Percentiles rank a stretch among this genome's conserved stretches.
These are phyloP conservation scores for Anseranas semipalmata DNA, from an alignment of 2,113 vertebrate species.

Conservation along the genomic window DNA sequence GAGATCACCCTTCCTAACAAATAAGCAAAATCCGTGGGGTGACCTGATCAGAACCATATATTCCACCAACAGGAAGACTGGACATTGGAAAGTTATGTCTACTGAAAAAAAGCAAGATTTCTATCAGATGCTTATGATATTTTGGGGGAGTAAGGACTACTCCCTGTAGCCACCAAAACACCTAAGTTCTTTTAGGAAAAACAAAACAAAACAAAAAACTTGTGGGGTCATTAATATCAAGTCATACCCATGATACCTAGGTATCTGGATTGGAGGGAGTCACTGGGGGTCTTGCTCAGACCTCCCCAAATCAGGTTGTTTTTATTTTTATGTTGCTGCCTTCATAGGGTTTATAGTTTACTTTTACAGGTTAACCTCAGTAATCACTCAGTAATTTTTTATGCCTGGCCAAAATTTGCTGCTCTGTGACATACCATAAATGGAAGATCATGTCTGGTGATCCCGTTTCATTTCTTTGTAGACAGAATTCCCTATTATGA, in stretches of 20 bases:
- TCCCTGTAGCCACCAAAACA: not conserved
- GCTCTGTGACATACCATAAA: not conserved
- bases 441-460: not conserved
- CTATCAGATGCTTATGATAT: not conserved
- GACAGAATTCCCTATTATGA: not conserved
- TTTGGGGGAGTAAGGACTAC: not conserved
- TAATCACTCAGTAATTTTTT: not conserved
- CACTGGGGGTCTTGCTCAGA: not conserved
- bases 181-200: not conserved
- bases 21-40: not conserved
- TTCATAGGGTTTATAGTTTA: not conserved
- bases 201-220: not conserved
- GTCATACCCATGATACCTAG: not conserved
- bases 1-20: not conserved
- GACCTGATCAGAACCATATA: not conserved
- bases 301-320: not conserved
- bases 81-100: not conserved
- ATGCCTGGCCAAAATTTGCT: not conserved
- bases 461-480: not conserved
- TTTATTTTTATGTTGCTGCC: not conserved
- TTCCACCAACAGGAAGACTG: not conserved
- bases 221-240: rapidly evolving
- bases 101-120: not conserved
- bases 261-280: not conserved
- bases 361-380: not conserved